phyloP scores from a whole-genome alignment of 2,113 vertebrate species.

The Loxodonta africana region DNA sequence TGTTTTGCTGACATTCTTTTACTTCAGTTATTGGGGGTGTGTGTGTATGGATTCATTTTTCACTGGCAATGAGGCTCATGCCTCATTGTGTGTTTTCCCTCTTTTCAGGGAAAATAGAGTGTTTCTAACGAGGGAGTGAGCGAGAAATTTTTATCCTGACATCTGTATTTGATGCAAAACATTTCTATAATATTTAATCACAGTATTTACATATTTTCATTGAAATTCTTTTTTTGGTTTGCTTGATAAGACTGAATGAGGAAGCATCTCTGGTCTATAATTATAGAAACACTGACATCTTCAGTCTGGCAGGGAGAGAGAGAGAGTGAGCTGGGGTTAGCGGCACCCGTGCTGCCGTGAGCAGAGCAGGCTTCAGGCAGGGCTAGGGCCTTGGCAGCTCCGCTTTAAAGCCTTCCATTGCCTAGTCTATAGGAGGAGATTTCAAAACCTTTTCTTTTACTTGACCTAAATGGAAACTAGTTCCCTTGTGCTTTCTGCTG shows the following conservation, averaged over 20 bases:
- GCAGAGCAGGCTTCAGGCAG: background rate
- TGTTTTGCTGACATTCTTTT: background rate
- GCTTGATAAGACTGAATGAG: background rate
- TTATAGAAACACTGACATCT: background rate
- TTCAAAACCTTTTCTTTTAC: background rate
- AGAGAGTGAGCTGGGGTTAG: background rate
- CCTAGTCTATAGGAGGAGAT: background rate
- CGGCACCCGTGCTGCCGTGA: background rate
- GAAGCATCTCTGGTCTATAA: background rate
- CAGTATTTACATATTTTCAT: background rate
- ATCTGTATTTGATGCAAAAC: conserved; percentile 44
- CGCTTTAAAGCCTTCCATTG: background rate
- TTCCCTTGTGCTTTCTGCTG: background rate
- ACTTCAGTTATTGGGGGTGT: background rate
- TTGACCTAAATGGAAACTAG: background rate
- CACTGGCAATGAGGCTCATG: background rate
- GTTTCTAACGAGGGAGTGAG: conserved; percentile 36
- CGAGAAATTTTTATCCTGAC: conserved; percentile 24
- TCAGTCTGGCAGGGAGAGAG: background rate
- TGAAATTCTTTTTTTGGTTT: background rate
- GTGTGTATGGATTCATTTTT: background rate
- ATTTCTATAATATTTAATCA: background rate
- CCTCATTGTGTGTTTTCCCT: background rate
- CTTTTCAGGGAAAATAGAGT: background rate
- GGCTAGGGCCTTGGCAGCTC: background rate